Evolutionary conservation across 2,113 vertebrate species (phyloP).

Genomic region (Myrmecophaga tridactyla): DNA sequence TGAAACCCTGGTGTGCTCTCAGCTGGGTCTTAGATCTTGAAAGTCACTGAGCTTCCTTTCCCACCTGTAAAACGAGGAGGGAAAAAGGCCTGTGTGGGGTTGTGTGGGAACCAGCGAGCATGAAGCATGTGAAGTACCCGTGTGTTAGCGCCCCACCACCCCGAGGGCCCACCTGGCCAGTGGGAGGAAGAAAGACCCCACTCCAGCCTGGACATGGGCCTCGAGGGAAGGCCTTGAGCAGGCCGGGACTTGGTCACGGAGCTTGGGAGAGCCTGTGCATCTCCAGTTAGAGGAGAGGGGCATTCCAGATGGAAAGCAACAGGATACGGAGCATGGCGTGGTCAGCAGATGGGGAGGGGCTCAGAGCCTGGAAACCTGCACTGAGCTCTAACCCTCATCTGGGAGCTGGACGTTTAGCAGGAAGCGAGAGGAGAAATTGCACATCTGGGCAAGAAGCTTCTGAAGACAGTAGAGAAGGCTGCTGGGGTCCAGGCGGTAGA

Average conservation of each 20-base stretch:
- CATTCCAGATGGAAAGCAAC: neutral
- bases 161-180: too few relatives aligned
- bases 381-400: neutral
- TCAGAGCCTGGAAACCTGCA: neutral
- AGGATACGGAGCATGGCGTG: neutral
- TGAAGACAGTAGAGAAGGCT: neutral
- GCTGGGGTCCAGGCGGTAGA: accelerated
- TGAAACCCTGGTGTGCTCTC: too few relatives aligned
- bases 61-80: too few relatives aligned
- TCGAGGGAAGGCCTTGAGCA: too few relatives aligned
- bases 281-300: neutral
- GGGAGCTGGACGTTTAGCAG: neutral
- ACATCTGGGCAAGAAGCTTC: neutral
- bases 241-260: too few relatives aligned
- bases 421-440: neutral
- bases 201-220: too few relatives aligned
- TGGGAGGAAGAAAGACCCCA: too few relatives aligned
- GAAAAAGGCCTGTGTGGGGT: too few relatives aligned
- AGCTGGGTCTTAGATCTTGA: neutral
- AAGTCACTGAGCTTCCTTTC: neutral
- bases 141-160: too few relatives aligned
- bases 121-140: accelerated
- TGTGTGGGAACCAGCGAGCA: neutral
- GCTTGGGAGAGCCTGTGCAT: neutral
- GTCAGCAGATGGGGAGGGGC: neutral